Conservation (phyloP, 2,113 vertebrate genomes). For the Leuciscus idus region DNA sequence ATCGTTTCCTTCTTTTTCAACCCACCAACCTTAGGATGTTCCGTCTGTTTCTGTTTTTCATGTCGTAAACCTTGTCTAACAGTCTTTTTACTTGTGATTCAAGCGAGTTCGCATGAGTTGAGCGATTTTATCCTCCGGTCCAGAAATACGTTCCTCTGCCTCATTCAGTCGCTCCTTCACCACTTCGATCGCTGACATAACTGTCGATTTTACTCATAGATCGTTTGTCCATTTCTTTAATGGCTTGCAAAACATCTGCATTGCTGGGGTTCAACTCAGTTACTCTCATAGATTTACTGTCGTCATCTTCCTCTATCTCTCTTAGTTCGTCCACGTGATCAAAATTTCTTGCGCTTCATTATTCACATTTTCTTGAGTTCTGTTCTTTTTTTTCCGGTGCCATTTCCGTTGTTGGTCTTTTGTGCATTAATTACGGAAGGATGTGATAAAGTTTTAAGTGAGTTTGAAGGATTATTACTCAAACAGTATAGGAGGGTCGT, state of each 20-base stretch:
- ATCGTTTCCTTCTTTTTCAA: background rate
- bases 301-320: background rate
- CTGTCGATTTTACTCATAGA: background rate
- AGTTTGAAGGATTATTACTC: too few relatives aligned
- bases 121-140: background rate
- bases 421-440: too few relatives aligned
- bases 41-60: too few relatives aligned
- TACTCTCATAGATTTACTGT: background rate
- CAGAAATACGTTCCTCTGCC: background rate
- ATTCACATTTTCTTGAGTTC: background rate
- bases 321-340: background rate
- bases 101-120: background rate
- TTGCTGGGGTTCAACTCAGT: background rate
- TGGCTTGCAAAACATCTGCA: background rate
- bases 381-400: background rate
- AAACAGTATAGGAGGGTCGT: too few relatives aligned
- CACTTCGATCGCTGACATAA: background rate
- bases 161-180: background rate
- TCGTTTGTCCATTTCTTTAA: slow-evolving; percentile 16
- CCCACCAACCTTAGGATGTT: background rate
- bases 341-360: background rate
- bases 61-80: background rate
- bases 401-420: too few relatives aligned
- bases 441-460: too few relatives aligned
- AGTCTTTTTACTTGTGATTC: background rate